Conservation (phyloP, 2,888 invertebrate species). For the Trachelus tabidus region DNA sequence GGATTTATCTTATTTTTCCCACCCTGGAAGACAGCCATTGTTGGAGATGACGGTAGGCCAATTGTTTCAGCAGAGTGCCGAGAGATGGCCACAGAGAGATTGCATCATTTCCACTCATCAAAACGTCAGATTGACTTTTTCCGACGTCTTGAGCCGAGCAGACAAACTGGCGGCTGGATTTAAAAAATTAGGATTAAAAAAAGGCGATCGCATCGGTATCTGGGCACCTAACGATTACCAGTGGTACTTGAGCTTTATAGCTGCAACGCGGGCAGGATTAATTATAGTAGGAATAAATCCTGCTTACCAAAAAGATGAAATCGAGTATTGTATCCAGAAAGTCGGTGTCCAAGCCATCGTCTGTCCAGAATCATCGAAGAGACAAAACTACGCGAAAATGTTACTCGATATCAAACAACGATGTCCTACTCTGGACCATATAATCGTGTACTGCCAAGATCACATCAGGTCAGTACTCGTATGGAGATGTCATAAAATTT, state of each 20-base stretch:
- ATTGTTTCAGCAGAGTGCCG: slow-evolving; percentile 68
- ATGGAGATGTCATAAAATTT: background rate
- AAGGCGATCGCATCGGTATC: slow-evolving; percentile 81
- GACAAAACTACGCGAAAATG: slow-evolving; percentile 76
- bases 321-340: slow-evolving; percentile 79
- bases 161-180: slow-evolving; percentile 80
- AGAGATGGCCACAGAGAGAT: slow-evolving; percentile 69
- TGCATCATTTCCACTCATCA: slow-evolving; percentile 72
- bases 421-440: slow-evolving; percentile 71
- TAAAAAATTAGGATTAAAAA: slow-evolving; percentile 74
- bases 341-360: slow-evolving; percentile 77
- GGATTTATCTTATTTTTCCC: slow-evolving; percentile 35
- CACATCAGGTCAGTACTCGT: slow-evolving; percentile 44
- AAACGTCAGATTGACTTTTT: slow-evolving; percentile 68
- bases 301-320: slow-evolving; percentile 75
- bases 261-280: slow-evolving; percentile 78
- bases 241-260: slow-evolving; percentile 81
- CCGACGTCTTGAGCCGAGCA: slow-evolving; percentile 70
- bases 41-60: slow-evolving; percentile 71
- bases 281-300: slow-evolving; percentile 84
- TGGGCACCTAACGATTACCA: slow-evolving; percentile 83
- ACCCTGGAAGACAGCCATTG: slow-evolving; percentile 68
- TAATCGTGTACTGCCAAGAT: slow-evolving; percentile 49
- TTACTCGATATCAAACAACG: slow-evolving; percentile 65
- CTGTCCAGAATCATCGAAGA: slow-evolving; percentile 72